Base-by-base conservation (phyloP, 2,113 vertebrate species). In the Ceyx cyanopectus region DNA sequence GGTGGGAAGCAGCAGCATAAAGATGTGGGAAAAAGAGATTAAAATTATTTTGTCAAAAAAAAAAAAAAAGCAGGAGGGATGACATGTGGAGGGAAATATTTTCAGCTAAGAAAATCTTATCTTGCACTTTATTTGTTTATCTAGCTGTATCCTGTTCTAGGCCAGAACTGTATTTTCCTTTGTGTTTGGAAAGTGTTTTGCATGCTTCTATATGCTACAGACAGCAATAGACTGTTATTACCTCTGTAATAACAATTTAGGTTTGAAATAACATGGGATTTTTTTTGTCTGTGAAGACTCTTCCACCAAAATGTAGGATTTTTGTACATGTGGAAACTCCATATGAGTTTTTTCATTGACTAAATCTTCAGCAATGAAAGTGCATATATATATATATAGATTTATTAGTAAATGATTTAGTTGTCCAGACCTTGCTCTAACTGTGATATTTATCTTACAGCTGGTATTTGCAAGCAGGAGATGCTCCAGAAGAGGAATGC, bases 401-500 rank as follows among this genome's bases (percentile, higher is more conserved):
- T 22, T 22, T 21, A 9, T 50, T 51, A 14, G 4, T 45, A 83
- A 24, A 45, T 56, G 41, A 45, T 66, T 81, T 80, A 53, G 21
- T 85, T 62, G 15, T 34, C 14, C 37, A 48, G 19, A 2, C 12
- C 37, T 80, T 76, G 32, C 7, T 92, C 41, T 95, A 76, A 92
- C 46, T 53, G 23, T 46, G 8, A n/a, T 95, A 20, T 95, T 76
- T 95, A 32, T 87, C 32, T 96, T 96, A 43, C 88, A 98, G 98
- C 41, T 93, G 86, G 57, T 69, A 56, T 12, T 30, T 70, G 75
- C 75, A 96, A 91, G 41, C 88, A 80, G 34, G 98, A 98, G 54
- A 94, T 90, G 87, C 58, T 92, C 21, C 94, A 96, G 43, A 95
- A 93, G 68, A 98, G 96, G 77, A 97, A 78, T 20, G 93, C 97